Evolutionary conservation across 2,797 vertebrate species (phyloP), one percentile per base, ranked within the genome.

Genomic region (Tiaroga cobitis): DNA sequence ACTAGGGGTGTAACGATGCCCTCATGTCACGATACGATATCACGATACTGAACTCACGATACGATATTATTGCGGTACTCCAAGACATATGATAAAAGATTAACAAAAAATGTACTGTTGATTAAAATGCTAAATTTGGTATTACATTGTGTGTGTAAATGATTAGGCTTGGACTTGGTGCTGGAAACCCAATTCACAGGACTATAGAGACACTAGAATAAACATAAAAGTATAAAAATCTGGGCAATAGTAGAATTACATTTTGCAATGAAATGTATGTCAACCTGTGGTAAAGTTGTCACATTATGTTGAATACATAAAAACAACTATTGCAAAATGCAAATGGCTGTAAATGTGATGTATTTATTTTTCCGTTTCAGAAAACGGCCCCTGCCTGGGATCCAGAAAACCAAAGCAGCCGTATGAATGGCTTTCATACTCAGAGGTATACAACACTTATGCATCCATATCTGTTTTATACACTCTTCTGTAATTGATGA

Each of bases 391-490:
- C 1, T 98, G 96, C 86, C 91, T 99, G 82, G 98, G 98, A 81
- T 93, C 93, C 89, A 96, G 98, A 88, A 98, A 98, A 90, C 96
- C 97, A 68, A 95, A 97, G 87, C 94, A 98, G 88, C 96, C 97
- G 0, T 99, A 98, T 79, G 96, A 98, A 80, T 99, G 98, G 98
- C 94, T 98, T 68, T 96, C 96, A 37, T 99, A 98, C 89, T 94
- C 93, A 87, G 95, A 99, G 95, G 98, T 99, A 88, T 91, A 81
- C 15, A 3, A 19, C 32, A 24, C 15, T 54, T 16, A 6, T 24
- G 18, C 21, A 54, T 19, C 21, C 32, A 1, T 69, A 3, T 21
- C 24, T 4, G 43, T 21, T 74, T 51, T 21, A 74, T 29, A 0
- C 10, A 10, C 4, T 4, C 9, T 32, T 21, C 68, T 67, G 7